Conservation (phyloP, 2,113 vertebrate species). For the Oriolus oriolus region DNA sequence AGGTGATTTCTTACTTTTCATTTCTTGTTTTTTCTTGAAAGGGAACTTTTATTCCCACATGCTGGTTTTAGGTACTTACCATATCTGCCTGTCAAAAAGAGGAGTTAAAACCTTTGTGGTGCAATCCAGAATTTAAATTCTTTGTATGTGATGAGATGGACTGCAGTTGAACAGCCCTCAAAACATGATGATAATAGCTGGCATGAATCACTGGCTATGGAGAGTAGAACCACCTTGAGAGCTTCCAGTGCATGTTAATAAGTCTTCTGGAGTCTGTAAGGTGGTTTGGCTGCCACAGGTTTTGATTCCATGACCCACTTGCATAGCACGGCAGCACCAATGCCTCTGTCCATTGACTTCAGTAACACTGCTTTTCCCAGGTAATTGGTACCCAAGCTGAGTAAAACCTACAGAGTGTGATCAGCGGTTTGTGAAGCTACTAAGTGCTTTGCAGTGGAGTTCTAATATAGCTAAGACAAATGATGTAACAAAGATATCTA, state of each 20-base stretch:
- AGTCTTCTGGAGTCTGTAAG: not conserved
- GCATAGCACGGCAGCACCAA: not conserved
- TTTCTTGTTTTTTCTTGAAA: not conserved
- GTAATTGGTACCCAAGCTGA: not conserved
- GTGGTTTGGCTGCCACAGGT: not conserved
- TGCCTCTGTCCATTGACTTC: not conserved
- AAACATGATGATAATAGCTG: not conserved
- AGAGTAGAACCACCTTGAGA: not conserved
- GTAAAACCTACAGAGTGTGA: not conserved
- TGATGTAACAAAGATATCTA: not conserved
- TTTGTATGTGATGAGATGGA: not conserved
- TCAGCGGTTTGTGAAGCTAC: not conserved
- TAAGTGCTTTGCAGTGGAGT: not conserved
- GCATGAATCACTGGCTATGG: constrained; percentile 5
- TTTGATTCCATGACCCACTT: not conserved
- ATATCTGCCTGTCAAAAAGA: not conserved
- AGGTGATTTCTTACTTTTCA: not conserved
- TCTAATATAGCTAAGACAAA: constrained; percentile 5
- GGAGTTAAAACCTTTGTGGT: not conserved
- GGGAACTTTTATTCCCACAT: not conserved
- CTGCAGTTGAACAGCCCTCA: not conserved
- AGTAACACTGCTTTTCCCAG: not conserved
- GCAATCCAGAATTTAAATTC: not conserved
- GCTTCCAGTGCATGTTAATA: not conserved
- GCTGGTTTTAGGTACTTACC: not conserved